These are phyloP conservation scores for Drusus annulatus DNA, from an alignment of 1,140 invertebrate species.

Conservation along the genomic window DNA sequence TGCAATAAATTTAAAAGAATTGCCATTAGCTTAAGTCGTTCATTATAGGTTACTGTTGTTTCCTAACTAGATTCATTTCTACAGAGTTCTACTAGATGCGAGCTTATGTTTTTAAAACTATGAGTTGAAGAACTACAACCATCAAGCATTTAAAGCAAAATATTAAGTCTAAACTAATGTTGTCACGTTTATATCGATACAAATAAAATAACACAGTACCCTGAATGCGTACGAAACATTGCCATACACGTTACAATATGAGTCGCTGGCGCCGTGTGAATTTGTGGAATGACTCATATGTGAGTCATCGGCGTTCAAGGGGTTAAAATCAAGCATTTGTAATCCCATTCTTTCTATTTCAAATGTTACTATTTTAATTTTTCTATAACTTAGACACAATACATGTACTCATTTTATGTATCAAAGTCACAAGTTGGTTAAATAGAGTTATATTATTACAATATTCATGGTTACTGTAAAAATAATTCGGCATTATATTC, in stretches of 20 bases:
- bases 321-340: too few species aligned
- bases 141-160: conserved; percentile 3
- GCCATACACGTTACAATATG: too few species aligned
- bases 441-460: not conserved
- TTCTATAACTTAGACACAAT: not conserved
- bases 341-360: too few species aligned
- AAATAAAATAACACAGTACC: too few species aligned
- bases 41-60: not conserved
- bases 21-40: conserved; percentile 1
- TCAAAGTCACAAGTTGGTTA: conserved; percentile 28
- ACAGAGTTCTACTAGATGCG: conserved; percentile 6
- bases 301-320: too few species aligned
- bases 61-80: conserved; percentile 3
- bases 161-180: conserved; percentile 5
- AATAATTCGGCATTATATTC: conserved; percentile 33
- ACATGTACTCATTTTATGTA: not conserved
- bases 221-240: too few species aligned
- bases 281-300: too few species aligned
- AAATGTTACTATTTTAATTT: not conserved
- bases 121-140: conserved; percentile 1
- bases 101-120: conserved; percentile 12
- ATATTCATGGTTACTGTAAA: conserved; percentile 13
- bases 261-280: too few species aligned
- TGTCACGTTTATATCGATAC: not conserved
- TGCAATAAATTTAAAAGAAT: not conserved